Evolutionary conservation across 2,888 invertebrate species (phyloP).

Genomic region (Dasypogon diadema): DNA sequence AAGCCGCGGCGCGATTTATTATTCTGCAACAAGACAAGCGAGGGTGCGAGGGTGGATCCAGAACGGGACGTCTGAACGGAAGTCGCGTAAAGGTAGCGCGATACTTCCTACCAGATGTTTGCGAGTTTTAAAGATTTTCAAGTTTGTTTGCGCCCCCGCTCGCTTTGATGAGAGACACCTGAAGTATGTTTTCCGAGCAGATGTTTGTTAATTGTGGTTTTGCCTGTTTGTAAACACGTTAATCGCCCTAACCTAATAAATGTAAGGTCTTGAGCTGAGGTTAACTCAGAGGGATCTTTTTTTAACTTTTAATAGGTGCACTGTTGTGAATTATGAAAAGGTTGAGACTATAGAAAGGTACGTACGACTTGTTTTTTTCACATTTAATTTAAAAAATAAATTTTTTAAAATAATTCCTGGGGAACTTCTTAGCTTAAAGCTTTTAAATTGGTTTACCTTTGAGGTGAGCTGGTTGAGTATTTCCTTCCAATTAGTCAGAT

Average conservation of each 20-base stretch:
- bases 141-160: neutral
- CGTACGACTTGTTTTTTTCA: too few species aligned
- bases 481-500: too few species aligned
- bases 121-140: constrained; percentile 2
- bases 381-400: too few species aligned
- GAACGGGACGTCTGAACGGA: constrained; percentile 12
- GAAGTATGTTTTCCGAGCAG: constrained; percentile 26
- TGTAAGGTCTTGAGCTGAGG: neutral
- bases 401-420: too few species aligned
- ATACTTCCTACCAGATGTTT: constrained; percentile 37
- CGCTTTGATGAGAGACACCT: constrained; percentile 31
- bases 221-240: constrained; percentile 15
- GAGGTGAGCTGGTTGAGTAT: too few species aligned
- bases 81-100: constrained; percentile 33
- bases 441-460: too few species aligned
- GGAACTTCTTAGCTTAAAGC: too few species aligned
- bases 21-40: neutral
- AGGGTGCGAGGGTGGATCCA: neutral
- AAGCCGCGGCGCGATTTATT: constrained; percentile 25
- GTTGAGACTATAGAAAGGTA: too few species aligned
- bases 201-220: constrained; percentile 20
- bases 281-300: too few species aligned
- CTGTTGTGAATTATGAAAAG: too few species aligned
- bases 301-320: too few species aligned
- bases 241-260: constrained; percentile 21